Conservation (phyloP, 2,797 vertebrate species). For the Cottoperca gobio region DNA sequence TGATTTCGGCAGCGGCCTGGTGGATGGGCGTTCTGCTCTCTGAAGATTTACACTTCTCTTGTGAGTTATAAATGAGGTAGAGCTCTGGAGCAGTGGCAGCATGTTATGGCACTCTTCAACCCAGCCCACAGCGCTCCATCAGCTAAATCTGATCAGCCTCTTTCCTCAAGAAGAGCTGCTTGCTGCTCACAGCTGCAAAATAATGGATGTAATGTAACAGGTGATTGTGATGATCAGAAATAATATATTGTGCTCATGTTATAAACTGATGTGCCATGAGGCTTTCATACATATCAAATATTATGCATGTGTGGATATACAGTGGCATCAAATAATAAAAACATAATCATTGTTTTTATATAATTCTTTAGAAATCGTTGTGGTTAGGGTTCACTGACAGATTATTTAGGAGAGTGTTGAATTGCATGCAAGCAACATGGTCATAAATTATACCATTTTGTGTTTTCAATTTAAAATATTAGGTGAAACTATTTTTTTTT, state of each 20-base stretch:
- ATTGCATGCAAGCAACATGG: not conserved
- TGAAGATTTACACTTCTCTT: conserved; percentile 52
- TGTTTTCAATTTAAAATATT: not conserved
- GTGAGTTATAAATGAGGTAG: conserved; percentile 72
- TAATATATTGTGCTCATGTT: not conserved
- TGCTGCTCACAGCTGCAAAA: conserved; percentile 10
- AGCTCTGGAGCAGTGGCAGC: conserved; percentile 39
- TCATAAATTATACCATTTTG: not conserved
- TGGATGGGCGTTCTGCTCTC: conserved; percentile 19
- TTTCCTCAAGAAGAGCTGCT: conserved; percentile 9
- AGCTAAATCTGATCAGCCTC: conserved; percentile 42
- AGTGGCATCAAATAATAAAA: not conserved
- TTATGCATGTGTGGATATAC: not conserved
- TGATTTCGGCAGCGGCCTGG: conserved; percentile 32
- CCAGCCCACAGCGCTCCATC: conserved; percentile 26
- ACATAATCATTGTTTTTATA: not conserved
- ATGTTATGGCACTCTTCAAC: conserved; percentile 38
- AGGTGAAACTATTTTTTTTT: not conserved
- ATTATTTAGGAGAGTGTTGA: not conserved
- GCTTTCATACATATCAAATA: not conserved
- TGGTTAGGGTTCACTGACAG: not conserved
- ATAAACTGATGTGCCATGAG: not conserved
- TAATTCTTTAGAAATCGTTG: conserved; percentile 2
- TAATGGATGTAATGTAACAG: not conserved
- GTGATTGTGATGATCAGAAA: not conserved